Evolutionary conservation across 2,888 invertebrate species (phyloP).

Genomic region (Pyrochroa serraticornis): DNA sequence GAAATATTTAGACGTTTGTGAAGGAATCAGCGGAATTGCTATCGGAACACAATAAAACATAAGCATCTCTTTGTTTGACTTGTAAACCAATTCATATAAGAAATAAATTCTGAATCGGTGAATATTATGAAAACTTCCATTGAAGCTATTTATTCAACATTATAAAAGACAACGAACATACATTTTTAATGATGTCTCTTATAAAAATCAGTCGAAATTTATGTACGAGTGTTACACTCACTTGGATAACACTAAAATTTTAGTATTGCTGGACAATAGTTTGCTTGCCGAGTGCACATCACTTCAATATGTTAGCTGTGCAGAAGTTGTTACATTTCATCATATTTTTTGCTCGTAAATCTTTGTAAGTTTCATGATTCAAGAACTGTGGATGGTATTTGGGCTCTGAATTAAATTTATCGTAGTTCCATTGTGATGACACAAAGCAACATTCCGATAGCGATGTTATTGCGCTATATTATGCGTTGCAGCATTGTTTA

Average conservation of each 20-base stretch:
- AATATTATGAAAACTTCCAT: constrained; percentile 7
- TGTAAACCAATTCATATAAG: constrained; percentile 1
- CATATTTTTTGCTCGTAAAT: neutral
- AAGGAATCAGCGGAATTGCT: constrained; percentile 4
- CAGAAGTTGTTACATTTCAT: neutral
- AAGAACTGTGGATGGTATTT: neutral
- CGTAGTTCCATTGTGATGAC: neutral
- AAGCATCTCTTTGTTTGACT: neutral
- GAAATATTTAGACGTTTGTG: neutral
- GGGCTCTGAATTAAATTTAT: constrained; percentile 5
- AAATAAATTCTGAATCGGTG: constrained; percentile 3
- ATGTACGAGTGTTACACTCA: neutral
- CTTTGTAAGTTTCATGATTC: neutral
- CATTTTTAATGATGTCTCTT: neutral
- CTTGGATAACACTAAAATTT: neutral
- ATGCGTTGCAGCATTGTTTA: too few species aligned
- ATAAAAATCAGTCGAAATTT: neutral
- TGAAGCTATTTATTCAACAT: constrained; percentile 1
- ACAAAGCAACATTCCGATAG: neutral
- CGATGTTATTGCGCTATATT: too few species aligned
- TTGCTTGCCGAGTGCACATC: neutral
- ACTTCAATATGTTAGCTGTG: neutral
- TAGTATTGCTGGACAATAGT: neutral
- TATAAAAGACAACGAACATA: neutral
- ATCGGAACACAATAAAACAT: constrained; percentile 4